Conservation (phyloP, 2,113 vertebrate genomes). For the Sula dactylatra region DNA sequence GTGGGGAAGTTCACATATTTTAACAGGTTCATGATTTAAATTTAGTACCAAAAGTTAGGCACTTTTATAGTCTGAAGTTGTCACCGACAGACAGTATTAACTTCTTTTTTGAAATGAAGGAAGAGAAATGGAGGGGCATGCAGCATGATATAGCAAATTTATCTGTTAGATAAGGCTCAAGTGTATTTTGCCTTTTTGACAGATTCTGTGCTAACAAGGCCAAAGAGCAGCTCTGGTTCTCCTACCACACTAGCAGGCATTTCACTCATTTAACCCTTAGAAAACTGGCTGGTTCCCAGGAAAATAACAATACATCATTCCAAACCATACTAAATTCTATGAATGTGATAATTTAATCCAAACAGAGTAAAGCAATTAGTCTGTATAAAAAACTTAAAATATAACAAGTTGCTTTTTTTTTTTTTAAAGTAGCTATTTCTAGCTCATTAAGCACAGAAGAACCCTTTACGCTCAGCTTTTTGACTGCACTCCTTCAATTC, state of each 20-base stretch:
- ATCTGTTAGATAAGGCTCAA: neutral
- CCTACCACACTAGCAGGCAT: neutral
- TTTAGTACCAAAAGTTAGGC: neutral
- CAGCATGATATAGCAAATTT: neutral
- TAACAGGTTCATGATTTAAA: slow-evolving; percentile 29
- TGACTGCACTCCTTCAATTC: neutral
- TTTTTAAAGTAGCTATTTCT: neutral
- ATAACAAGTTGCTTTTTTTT: neutral
- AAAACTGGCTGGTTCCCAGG: neutral
- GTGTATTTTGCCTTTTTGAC: neutral
- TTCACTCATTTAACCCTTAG: neutral
- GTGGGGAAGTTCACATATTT: slow-evolving; percentile 16
- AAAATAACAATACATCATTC: neutral
- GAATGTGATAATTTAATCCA: neutral
- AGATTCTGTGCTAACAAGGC: neutral
- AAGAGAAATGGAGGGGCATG: neutral
- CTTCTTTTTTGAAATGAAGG: neutral
- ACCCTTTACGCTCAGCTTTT: neutral
- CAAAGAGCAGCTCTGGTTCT: neutral
- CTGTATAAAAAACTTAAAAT: neutral
- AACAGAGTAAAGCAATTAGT: neutral
- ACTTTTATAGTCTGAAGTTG: neutral
- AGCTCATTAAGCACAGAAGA: neutral
- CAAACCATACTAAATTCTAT: neutral
- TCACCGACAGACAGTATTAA: neutral